These are phyloP conservation scores for Tridacna crocea DNA, from an alignment of 2,888 invertebrate genomes.

Conservation along the genomic window DNA sequence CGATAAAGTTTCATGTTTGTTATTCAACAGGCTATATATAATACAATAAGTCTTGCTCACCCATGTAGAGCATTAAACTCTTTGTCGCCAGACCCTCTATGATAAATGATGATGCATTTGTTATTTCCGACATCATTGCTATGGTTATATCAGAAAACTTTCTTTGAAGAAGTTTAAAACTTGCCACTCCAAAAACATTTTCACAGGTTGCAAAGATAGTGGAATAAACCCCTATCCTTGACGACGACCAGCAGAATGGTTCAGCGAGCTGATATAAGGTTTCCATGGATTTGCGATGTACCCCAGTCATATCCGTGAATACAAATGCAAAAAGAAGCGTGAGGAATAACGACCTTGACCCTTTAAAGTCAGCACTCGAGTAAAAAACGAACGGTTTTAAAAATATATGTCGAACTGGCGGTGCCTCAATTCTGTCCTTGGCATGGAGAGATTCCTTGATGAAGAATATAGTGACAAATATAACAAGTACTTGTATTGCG, in stretches of 20 bases:
- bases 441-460: slow-evolving; percentile 36
- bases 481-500: slow-evolving; percentile 23
- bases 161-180: slow-evolving; percentile 29
- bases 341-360: slow-evolving; percentile 12
- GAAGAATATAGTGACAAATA: slow-evolving; percentile 24
- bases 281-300: slow-evolving; percentile 39
- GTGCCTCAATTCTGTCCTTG: slow-evolving; percentile 13
- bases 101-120: slow-evolving; percentile 30
- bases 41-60: slow-evolving; percentile 28
- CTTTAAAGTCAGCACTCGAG: slow-evolving; percentile 28
- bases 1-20: too few species aligned
- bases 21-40: too few species aligned
- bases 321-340: slow-evolving; percentile 39
- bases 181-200: slow-evolving; percentile 19
- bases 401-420: slow-evolving; percentile 8
- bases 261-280: slow-evolving; percentile 41
- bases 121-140: slow-evolving; percentile 25
- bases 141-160: slow-evolving; percentile 34
- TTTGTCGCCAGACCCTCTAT: slow-evolving; percentile 40
- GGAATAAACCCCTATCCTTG: slow-evolving; percentile 41
- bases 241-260: slow-evolving; percentile 51
- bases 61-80: slow-evolving; percentile 42
- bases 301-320: slow-evolving; percentile 36
- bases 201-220: slow-evolving; percentile 18
- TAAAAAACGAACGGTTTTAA: slow-evolving; percentile 38